phyloP scores from a whole-genome alignment of 1,140 invertebrate genomes.

The Brachionus asplanchnoidis region DNA sequence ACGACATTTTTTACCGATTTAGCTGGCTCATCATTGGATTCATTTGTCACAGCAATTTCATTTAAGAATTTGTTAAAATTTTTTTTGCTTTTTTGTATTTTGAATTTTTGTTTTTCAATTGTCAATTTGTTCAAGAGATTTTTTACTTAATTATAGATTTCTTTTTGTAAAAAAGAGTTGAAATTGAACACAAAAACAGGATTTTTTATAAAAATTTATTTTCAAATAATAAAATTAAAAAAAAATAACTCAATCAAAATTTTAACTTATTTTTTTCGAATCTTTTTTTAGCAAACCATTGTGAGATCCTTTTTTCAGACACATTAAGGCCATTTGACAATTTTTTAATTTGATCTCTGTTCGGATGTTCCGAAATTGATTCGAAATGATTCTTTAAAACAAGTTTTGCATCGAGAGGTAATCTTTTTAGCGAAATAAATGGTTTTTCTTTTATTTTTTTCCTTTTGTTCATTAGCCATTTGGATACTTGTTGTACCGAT shows the following conservation, averaged over 20 bases:
- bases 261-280: conserved; percentile 17
- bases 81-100: conserved; percentile 4
- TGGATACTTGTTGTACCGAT: conserved; percentile 6
- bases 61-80: conserved; percentile 30
- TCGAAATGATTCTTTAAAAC: conserved; percentile 20
- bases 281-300: conserved; percentile 26
- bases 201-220: neutral
- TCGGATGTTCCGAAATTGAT: conserved; percentile 1
- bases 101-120: conserved; percentile 5
- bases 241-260: neutral
- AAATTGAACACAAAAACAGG: neutral
- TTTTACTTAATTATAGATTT: neutral
- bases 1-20: conserved; percentile 28
- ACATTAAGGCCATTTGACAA: neutral
- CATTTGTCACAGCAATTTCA: conserved; percentile 19
- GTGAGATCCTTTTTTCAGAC: neutral
- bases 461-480: conserved; percentile 1
- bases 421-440: neutral
- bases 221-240: conserved; percentile 12
- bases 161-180: neutral
- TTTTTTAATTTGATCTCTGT: conserved; percentile 7
- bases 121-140: conserved; percentile 23
- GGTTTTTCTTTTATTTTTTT: conserved; percentile 4
- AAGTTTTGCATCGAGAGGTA: neutral
- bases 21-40: conserved; percentile 2